Percentiles rank a stretch among this genome's conserved stretches.
phyloP scores from a whole-genome alignment of 92 coral and sea anemone species.

The Heteractis magnifica region DNA sequence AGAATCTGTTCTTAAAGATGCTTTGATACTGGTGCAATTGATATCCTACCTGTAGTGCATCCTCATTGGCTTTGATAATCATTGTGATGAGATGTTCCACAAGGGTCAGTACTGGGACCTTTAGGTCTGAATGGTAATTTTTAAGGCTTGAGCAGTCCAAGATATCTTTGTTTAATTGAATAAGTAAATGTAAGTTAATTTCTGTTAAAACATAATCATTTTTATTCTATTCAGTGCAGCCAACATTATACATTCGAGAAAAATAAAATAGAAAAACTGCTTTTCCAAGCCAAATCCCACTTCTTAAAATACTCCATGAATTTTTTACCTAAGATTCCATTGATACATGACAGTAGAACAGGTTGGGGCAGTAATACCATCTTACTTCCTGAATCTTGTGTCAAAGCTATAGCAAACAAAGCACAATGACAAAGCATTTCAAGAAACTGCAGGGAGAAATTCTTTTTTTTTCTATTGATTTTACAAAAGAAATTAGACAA shows the following conservation, averaged over 20 bases:
- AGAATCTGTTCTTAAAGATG: no score
- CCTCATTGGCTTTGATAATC: background rate
- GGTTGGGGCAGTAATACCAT: conserved; percentile 9
- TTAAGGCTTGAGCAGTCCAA: conserved; percentile 5
- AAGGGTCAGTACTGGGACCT: conserved; percentile 14
- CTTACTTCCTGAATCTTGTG: conserved; percentile 10
- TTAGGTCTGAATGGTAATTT: conserved; percentile 12
- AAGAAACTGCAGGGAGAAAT: no score
- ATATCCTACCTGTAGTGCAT: background rate
- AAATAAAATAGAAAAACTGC: background rate
- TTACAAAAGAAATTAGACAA: background rate
- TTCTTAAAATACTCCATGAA: no score
- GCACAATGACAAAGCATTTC: background rate
- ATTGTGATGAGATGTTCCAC: conserved; percentile 16
- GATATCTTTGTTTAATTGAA: background rate
- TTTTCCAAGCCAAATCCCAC: no score
- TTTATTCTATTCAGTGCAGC: background rate
- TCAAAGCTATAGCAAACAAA: background rate
- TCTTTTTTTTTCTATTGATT: background rate
- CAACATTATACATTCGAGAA: background rate
- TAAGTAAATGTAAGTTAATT: no score
- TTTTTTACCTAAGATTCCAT: conserved; percentile 11
- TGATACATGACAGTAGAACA: conserved; percentile 11
- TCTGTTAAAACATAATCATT: background rate
- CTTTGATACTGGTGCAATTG: background rate